Percentiles rank a stretch among this genome's conserved stretches.
These are phyloP conservation scores for Ardeotis arabs DNA, from an alignment of 2,113 vertebrate genomes.

Conservation along the genomic window DNA sequence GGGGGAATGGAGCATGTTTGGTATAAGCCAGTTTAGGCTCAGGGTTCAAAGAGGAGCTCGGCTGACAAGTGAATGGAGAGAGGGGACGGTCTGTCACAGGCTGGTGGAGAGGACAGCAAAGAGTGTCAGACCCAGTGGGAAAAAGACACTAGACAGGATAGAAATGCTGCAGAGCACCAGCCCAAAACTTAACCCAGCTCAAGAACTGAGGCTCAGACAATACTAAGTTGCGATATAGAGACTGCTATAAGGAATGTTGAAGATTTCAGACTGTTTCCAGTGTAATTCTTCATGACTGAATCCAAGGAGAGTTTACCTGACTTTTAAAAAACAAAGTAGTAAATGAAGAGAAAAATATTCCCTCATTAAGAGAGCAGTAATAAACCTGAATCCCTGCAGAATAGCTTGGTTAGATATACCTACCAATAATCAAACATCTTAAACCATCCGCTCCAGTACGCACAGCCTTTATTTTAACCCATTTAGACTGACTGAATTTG, in stretches of 20 bases:
- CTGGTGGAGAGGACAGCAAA: background rate
- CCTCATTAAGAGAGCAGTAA: background rate
- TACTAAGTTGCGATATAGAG: background rate
- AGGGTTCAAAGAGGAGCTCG: background rate
- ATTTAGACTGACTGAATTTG: background rate
- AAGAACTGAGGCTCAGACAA: background rate
- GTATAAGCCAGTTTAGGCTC: background rate
- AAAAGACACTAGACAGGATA: background rate
- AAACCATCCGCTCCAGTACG: background rate
- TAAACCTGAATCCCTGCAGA: background rate
- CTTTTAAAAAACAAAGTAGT: background rate
- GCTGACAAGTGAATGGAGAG: background rate
- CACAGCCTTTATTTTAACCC: background rate
- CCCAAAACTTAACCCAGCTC: background rate
- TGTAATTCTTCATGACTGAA: background rate
- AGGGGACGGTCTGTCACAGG: rapidly evolving
- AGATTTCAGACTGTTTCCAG: background rate
- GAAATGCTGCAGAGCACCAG: background rate
- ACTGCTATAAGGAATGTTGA: background rate
- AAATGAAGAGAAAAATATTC: background rate
- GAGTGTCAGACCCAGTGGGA: rapidly evolving
- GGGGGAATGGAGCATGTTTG: rapidly evolving
- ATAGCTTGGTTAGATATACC: background rate
- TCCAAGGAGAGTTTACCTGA: background rate
- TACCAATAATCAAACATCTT: background rate